Conservation (phyloP, 2,797 vertebrate genomes). For the Tokudaia muenninki region DNA sequence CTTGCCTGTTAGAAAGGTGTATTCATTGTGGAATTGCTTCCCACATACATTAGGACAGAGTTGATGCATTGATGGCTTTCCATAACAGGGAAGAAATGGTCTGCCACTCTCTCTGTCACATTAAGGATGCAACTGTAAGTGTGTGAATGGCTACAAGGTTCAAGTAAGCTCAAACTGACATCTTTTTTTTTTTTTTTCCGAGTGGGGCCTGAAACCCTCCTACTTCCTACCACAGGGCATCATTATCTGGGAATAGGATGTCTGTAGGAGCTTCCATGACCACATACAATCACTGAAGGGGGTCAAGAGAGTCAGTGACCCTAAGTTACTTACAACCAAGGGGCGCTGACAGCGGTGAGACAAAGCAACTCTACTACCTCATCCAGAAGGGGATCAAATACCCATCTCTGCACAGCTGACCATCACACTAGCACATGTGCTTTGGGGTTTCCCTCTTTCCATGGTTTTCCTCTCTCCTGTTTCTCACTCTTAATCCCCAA, state of each 20-base stretch:
- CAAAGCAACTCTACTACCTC: not conserved
- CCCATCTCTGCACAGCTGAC: not conserved
- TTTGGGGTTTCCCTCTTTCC: not conserved
- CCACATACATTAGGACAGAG: not conserved
- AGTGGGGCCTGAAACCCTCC: not conserved
- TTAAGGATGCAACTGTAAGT: not conserved
- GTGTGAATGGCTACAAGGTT: not conserved
- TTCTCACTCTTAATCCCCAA: not conserved
- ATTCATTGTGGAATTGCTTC: not conserved
- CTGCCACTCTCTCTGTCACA: not conserved
- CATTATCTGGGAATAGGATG: not conserved
- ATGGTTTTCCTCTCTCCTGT: not conserved
- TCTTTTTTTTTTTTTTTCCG: not conserved
- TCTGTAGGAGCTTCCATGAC: not conserved
- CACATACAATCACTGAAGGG: not conserved
- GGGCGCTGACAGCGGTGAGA: not conserved
- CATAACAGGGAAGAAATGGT: not conserved
- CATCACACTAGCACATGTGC: not conserved
- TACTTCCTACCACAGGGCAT: not conserved
- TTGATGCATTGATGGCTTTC: not conserved
- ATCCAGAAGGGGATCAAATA: not conserved
- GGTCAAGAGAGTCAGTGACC: not conserved
- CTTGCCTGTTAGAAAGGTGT: not conserved
- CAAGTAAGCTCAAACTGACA: not conserved
- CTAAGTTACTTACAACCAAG: not conserved